Evolutionary conservation across 2,797 vertebrate genomes (phyloP), one percentile per base, ranked within the genome.

Genomic region (Syndactyla subalaris): DNA sequence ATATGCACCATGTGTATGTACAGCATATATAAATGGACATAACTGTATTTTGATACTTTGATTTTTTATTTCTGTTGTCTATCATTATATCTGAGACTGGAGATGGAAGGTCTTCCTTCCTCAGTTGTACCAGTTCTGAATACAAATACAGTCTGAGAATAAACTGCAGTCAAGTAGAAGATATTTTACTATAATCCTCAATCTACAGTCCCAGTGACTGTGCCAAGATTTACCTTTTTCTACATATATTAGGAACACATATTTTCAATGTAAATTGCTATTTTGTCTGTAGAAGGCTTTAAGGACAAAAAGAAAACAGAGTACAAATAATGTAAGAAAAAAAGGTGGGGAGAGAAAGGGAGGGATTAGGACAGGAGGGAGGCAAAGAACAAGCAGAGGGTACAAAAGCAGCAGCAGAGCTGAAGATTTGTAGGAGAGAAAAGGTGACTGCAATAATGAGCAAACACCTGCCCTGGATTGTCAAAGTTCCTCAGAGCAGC

Each of bases 111-210:
- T 48, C 1, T 48, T 20, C 26, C 23, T 85, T 24, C 19, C 14
- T 8, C 13, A 15, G 13, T 30, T 71, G 13, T 30, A 30, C 12
- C n/a, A 59, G n/a, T 67, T 41, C 27, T 88, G 65, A 73, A 73
- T 27, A n/a, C 12, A 79, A 79, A 49, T 2, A 7, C 17, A 65
- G 3, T 6, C 38, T 58, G 34, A 34, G 7, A 5, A 73, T 14
- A 22, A 88, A 66, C 12, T 39, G 27, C 4, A 36, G 10, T 54
- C 8, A 63, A 67, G 20, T 5, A 79, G 54, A 63, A 82, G 29
- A 46, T 18, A 51, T 1, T 51, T 1, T 46, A 12, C 30, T 52
- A 6, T 11, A 41, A 4, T 49, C 8, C 39, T 88, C 2, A 0
- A 38, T 23, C 7, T 67, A 26, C 18, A 77, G 17, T 63, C 23